phyloP scores from a whole-genome alignment of 2,888 invertebrate genomes.

The Lobophora halterata region DNA sequence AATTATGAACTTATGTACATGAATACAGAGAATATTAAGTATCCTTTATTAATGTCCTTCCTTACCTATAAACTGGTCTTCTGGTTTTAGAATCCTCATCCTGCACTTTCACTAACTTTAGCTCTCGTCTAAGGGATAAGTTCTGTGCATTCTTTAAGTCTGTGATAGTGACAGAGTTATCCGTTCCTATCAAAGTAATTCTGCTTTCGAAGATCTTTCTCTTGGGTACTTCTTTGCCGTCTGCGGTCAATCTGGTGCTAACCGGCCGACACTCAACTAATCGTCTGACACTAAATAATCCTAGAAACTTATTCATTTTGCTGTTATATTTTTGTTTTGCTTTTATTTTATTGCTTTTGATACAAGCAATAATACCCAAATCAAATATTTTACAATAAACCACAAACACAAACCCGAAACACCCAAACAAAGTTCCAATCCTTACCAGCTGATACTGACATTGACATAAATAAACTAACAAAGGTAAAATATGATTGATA shows the following conservation, averaged over 20 bases:
- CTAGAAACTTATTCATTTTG: constrained; percentile 54
- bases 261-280: constrained; percentile 48
- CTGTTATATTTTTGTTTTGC: not conserved
- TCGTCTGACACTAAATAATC: constrained; percentile 40
- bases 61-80: constrained; percentile 84
- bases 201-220: constrained; percentile 63
- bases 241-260: constrained; percentile 55
- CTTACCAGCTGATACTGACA: not conserved
- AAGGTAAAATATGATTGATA: no score
- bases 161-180: constrained; percentile 80
- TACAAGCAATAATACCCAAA: no score
- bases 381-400: no score
- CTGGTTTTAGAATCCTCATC: constrained; percentile 85
- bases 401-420: no score
- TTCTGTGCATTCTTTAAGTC: constrained; percentile 86
- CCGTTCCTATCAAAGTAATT: constrained; percentile 83
- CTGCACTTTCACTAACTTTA: constrained; percentile 85
- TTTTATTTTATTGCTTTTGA: not conserved
- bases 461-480: not conserved
- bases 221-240: constrained; percentile 72
- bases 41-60: no score
- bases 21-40: no score
- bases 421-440: no score
- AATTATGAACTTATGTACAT: no score
- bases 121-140: constrained; percentile 83